These are phyloP conservation scores for Sprattus sprattus DNA, from an alignment of 2,113 vertebrate genomes.

Conservation along the genomic window DNA sequence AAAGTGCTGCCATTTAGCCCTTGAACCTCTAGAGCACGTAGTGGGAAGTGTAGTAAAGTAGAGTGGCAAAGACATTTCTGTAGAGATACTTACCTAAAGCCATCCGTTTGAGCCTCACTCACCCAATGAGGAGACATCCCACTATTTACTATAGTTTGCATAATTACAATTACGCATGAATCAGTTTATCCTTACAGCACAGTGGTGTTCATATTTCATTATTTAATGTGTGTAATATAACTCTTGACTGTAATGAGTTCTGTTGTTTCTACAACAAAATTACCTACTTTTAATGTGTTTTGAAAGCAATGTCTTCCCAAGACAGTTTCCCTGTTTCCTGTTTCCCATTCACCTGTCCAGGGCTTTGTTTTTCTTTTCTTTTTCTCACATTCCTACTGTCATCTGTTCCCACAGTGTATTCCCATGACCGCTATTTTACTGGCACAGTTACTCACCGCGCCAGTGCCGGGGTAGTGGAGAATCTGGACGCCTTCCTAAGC, in stretches of 20 bases:
- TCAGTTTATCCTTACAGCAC: background rate
- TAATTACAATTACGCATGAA: background rate
- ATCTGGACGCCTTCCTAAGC: slow-evolving; percentile 84
- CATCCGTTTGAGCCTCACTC: background rate
- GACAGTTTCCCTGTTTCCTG: background rate
- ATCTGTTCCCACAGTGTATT: background rate
- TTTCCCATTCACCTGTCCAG: background rate
- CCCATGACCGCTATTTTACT: background rate
- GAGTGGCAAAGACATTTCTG: background rate
- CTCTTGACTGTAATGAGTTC: background rate
- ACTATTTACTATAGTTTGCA: background rate
- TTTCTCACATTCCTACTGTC: background rate
- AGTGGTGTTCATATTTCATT: background rate
- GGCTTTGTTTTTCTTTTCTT: background rate
- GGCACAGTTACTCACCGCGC: background rate
- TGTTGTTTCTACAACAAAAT: background rate
- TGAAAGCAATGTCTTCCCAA: background rate
- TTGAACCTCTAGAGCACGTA: slow-evolving; percentile 23
- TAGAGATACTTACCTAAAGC: background rate
- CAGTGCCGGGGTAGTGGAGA: slow-evolving; percentile 53
- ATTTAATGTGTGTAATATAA: background rate
- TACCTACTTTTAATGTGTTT: background rate
- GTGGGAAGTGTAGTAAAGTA: background rate
- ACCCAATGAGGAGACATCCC: background rate
- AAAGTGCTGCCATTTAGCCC: slow-evolving; percentile 42